phyloP scores from a whole-genome alignment of 92 coral and sea anemone genomes.

The Umimayanthus chanpuru region DNA sequence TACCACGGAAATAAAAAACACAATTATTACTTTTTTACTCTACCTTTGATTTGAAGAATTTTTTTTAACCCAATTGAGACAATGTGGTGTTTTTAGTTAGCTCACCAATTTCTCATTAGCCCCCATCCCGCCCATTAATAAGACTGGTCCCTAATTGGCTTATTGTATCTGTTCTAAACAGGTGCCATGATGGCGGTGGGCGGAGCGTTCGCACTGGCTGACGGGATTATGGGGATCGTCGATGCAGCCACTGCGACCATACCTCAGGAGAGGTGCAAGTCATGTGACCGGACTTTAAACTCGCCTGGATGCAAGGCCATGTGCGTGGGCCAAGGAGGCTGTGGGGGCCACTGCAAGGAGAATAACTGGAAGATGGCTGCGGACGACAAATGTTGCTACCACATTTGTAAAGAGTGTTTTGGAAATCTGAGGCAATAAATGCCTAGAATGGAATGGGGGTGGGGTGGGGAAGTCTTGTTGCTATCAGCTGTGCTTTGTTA shows the following conservation, averaged over 20 bases:
- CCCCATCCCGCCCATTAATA: no score
- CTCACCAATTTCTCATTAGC: no score
- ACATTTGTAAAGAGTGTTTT: slow-evolving; percentile 32
- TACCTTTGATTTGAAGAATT: no score
- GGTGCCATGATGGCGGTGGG: slow-evolving; percentile 24
- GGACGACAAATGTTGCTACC: slow-evolving; percentile 17
- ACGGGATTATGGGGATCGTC: slow-evolving; percentile 30
- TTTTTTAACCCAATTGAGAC: no score
- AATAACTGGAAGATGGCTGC: slow-evolving; percentile 24
- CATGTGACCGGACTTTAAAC: slow-evolving; percentile 13
- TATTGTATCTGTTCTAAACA: background rate
- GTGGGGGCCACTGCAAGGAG: slow-evolving; percentile 27
- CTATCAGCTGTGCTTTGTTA: no score
- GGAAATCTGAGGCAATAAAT: background rate
- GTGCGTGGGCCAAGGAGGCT: slow-evolving; percentile 11
- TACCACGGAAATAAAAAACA: no score
- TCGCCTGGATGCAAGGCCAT: slow-evolving; percentile 29
- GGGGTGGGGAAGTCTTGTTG: no score
- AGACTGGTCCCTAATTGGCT: background rate
- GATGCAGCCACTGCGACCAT: slow-evolving; percentile 28
- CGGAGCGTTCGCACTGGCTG: slow-evolving; percentile 26
- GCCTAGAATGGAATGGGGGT: background rate
- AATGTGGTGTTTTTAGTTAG: no score
- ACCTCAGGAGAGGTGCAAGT: slow-evolving; percentile 31
- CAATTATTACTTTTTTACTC: no score